Evolutionary conservation across 2,113 vertebrate species (phyloP), one percentile per base, ranked within the genome.

Genomic region (Centropus bengalensis): DNA sequence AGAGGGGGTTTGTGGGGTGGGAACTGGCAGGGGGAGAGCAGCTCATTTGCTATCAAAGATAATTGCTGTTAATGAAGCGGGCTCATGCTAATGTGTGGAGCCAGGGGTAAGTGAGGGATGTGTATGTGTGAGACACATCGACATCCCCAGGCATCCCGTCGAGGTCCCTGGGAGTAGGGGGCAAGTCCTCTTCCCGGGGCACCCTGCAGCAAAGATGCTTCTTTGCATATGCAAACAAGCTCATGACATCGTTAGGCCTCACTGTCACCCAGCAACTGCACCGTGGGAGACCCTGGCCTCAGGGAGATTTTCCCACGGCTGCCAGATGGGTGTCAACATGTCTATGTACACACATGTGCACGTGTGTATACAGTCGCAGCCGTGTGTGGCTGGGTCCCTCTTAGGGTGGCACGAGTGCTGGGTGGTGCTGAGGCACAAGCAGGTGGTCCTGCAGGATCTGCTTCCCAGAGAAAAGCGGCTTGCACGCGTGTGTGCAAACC

Each of bases 191-290:
- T 96, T 96, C 93, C 92, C 55, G 79, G 88, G 92, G 42, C 63
- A 69, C 38, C 74, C 75, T 0, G 22, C 82, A 76, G 90, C 71
- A 80, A 20, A 79, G 88, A 82, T 69, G 27, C 59, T 77, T 42
- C 45, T 95, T 96, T 96, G 88, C 92, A 95, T 96, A 96, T 96
- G 96, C 71, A 96, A 94, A 96, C 5, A 10, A 95, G 71, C 75
- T 95, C 93, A 63, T 96, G 95, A 76, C 82, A 95, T 96, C 79
- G 26, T 86, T 77, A 70, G 79, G 76, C 59, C 55, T 95, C 0
- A 0, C 55, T 90, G 94, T 96, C 96, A 96, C 96, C 88, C 96
- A 95, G 96, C 96, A 96, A 96, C 96, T 94, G 79, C 0, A 0
- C 42, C 15, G 45, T 91, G 92, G 82, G 93, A 96, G 90, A 64